phyloP scores from a whole-genome alignment of 2,888 invertebrate genomes.

The Agrotis segetum region DNA sequence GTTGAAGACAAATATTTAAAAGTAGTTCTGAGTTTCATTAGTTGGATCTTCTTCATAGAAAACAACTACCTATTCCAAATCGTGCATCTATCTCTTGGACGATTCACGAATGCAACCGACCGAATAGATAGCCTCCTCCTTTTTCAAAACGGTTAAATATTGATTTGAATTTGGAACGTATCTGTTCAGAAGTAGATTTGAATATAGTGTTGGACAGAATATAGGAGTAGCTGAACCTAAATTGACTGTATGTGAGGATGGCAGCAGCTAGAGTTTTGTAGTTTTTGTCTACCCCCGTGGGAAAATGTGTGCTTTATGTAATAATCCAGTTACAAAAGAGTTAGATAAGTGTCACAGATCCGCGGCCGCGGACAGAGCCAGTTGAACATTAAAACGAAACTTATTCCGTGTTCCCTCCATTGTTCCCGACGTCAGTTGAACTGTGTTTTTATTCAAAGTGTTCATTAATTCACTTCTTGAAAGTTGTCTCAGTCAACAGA shows the following conservation, averaged over 20 bases:
- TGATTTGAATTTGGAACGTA: too few relatives aligned
- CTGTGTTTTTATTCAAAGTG: constrained; percentile 36
- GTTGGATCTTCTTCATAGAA: neutral
- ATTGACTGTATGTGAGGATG: neutral
- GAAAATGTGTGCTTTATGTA: neutral
- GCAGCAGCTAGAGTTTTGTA: neutral
- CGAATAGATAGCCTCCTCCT: too few relatives aligned
- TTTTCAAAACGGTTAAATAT: too few relatives aligned
- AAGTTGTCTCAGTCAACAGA: constrained; percentile 35
- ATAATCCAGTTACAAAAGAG: too few relatives aligned
- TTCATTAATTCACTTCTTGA: constrained; percentile 26
- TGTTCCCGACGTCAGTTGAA: neutral
- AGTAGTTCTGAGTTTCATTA: neutral
- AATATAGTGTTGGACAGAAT: too few relatives aligned
- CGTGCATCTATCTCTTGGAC: neutral
- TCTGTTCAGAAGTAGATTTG: too few relatives aligned
- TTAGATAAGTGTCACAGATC: neutral
- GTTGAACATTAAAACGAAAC: neutral
- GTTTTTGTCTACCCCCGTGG: too few relatives aligned
- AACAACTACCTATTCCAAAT: neutral
- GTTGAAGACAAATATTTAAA: neutral
- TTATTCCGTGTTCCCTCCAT: neutral
- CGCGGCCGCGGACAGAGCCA: neutral
- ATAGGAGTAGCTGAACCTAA: too few relatives aligned
- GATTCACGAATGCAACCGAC: neutral